phyloP scores from a whole-genome alignment of 2,113 vertebrate species.

The Grus americana region DNA sequence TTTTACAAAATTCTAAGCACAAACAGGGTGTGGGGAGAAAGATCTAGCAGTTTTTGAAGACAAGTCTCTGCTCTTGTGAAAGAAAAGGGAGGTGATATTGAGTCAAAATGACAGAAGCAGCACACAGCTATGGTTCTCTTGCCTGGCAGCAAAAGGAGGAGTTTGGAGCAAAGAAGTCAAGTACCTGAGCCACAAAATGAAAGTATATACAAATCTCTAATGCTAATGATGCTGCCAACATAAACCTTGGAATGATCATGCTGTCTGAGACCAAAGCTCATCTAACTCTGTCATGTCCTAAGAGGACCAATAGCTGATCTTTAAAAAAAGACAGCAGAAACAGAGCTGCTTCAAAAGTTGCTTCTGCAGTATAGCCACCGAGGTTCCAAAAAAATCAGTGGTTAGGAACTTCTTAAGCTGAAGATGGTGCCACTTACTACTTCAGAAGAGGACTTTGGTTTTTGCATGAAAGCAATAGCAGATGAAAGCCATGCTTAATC shows the following conservation, averaged over 20 bases:
- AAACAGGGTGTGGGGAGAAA: neutral
- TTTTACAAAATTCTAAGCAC: neutral
- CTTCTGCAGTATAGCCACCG: neutral
- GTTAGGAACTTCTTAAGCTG: neutral
- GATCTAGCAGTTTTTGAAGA: neutral
- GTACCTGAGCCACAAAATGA: neutral
- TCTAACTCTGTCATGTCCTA: neutral
- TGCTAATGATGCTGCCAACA: neutral
- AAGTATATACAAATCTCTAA: neutral
- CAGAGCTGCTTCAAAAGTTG: neutral
- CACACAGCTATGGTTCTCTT: neutral
- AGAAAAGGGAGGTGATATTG: neutral
- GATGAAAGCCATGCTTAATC: neutral
- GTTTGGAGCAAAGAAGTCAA: neutral
- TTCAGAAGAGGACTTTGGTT: neutral
- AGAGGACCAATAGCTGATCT: neutral
- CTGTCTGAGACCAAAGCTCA: neutral
- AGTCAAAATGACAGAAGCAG: neutral
- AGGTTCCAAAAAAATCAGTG: neutral
- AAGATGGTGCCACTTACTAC: neutral
- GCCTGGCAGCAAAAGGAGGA: neutral
- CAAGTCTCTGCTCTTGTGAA: neutral
- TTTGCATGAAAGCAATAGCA: neutral
- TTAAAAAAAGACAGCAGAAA: neutral
- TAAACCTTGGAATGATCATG: neutral